Conservation (phyloP, 2,888 invertebrate genomes). For the Hoplodrina ambigua region DNA sequence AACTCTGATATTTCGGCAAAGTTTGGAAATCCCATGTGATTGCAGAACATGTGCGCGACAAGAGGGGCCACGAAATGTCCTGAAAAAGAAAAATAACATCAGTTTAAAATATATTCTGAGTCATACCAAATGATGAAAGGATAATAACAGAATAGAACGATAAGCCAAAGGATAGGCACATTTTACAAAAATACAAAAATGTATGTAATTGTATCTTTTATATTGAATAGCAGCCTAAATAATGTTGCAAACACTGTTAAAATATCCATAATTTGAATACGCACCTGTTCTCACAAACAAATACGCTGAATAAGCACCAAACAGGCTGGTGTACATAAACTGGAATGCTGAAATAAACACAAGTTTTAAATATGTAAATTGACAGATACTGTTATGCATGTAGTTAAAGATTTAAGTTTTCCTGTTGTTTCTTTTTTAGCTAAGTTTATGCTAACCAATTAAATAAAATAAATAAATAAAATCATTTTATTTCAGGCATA, state of each 20-base stretch:
- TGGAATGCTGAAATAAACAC: conserved; percentile 93
- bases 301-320: conserved; percentile 98
- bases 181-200: background rate
- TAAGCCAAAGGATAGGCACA: background rate
- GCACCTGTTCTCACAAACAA: conserved; percentile 96
- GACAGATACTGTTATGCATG: background rate
- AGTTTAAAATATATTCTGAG: background rate
- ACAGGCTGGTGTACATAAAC: conserved; percentile 96
- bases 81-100: conserved; percentile 71
- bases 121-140: background rate
- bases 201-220: background rate
- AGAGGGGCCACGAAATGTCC: conserved; percentile 97
- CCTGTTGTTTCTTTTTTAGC: background rate
- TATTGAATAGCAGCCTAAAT: background rate
- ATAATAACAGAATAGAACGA: background rate
- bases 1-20: conserved; percentile 90
- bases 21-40: conserved; percentile 99
- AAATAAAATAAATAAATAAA: too few relatives aligned
- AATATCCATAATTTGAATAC: conserved; percentile 40
- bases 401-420: background rate
- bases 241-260: background rate
- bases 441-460: background rate
- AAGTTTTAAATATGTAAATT: conserved; percentile 4
- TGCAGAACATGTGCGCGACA: conserved; percentile 98
- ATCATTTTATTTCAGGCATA: too few relatives aligned